These are phyloP conservation scores for Crocallis elinguaria DNA, from an alignment of 2,888 invertebrate species.

Conservation along the genomic window DNA sequence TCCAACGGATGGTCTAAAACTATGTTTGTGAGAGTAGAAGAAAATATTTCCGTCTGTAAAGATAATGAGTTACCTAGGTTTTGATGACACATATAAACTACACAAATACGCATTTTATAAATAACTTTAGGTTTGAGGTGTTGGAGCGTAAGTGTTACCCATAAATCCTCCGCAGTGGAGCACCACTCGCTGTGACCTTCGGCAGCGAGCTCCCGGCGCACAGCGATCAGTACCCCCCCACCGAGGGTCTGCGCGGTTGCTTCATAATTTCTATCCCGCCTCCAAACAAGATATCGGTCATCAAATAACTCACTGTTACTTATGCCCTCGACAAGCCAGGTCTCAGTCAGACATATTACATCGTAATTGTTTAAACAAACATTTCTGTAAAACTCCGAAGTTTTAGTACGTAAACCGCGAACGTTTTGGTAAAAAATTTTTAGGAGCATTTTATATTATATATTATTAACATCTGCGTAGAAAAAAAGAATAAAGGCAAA, in stretches of 20 bases:
- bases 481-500: too few relatives aligned
- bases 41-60: too few relatives aligned
- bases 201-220: not conserved
- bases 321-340: not conserved
- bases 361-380: too few relatives aligned
- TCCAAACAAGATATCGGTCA: not conserved
- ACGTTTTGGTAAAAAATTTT: too few relatives aligned
- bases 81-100: not conserved
- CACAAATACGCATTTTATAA: not conserved
- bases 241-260: not conserved
- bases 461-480: too few relatives aligned
- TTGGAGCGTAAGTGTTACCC: not conserved
- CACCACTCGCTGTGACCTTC: too few relatives aligned
- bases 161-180: not conserved
- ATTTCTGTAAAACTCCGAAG: too few relatives aligned
- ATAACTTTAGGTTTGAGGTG: not conserved
- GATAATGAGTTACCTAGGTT: not conserved
- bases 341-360: not conserved
- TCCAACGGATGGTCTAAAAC: too few relatives aligned
- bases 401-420: too few relatives aligned
- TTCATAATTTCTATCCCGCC: not conserved
- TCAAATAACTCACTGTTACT: not conserved
- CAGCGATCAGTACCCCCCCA: not conserved
- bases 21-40: too few relatives aligned
- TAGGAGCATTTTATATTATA: too few relatives aligned